A percentile compares a stretch with the other conserved stretches of the same genome.
Evolutionary conservation across 2,797 vertebrate genomes (phyloP).

Genomic region (Gorsachius magnificus): DNA sequence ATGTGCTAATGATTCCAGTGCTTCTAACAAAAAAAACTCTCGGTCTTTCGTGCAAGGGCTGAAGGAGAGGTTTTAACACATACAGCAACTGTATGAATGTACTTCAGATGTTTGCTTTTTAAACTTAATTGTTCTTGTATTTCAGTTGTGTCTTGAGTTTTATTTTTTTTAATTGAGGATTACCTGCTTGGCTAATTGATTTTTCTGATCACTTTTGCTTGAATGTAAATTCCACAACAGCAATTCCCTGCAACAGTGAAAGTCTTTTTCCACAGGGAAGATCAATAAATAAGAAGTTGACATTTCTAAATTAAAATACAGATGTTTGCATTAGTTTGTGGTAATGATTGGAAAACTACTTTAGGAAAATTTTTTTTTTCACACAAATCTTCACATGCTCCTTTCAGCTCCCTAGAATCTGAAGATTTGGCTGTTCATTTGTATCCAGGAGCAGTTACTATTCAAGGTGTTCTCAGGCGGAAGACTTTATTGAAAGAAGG

Average conservation of each 20-base stretch:
- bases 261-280: conserved; percentile 39
- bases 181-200: conserved; percentile 56
- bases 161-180: conserved; percentile 37
- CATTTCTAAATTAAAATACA: conserved; percentile 29
- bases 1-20: conserved; percentile 47
- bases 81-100: conserved; percentile 1
- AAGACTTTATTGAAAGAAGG: conserved; percentile 98
- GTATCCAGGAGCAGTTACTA: conserved; percentile 93
- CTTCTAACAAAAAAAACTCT: conserved; percentile 45
- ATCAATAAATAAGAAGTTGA: conserved; percentile 29
- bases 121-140: conserved; percentile 42
- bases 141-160: conserved; percentile 27
- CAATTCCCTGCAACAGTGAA: conserved; percentile 33
- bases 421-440: conserved; percentile 96
- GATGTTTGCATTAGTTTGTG: conserved; percentile 42
- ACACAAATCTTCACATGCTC: conserved; percentile 21
- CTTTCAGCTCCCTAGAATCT: conserved; percentile 91
- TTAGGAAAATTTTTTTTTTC: not conserved
- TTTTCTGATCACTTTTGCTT: conserved; percentile 56
- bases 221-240: conserved; percentile 50
- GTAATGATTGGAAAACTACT: conserved; percentile 8
- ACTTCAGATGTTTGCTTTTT: conserved; percentile 10
- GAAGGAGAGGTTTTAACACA: conserved; percentile 37
- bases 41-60: conserved; percentile 42
- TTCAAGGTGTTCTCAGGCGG: conserved; percentile 94